Conservation (phyloP, 2,888 invertebrate species). For the Caenorhabditis drosophilae region DNA sequence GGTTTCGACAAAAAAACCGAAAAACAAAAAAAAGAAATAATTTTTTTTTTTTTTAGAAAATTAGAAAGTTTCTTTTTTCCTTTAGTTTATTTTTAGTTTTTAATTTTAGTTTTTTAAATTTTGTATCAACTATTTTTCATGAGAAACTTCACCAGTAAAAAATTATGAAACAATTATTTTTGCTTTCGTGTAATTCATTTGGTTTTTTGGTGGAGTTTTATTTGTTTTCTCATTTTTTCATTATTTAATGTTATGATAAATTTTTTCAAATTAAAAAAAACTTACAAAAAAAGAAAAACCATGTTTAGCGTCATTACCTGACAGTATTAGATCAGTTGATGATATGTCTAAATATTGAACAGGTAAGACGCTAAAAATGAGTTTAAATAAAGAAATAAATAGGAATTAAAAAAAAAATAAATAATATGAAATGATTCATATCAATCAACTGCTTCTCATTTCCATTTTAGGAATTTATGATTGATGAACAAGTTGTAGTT, state of each 20-base stretch:
- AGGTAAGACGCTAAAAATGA: slow-evolving; percentile 41
- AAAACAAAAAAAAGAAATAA: no score
- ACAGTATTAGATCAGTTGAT: slow-evolving; percentile 36
- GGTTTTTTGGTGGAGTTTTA: not conserved
- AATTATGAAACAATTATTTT: no score
- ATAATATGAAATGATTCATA: not conserved
- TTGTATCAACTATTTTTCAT: no score
- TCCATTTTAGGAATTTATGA: not conserved
- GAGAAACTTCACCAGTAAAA: no score
- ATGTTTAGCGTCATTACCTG: slow-evolving; percentile 44
- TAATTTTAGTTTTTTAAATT: no score
- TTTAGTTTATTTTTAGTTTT: no score
- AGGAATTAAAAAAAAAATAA: not conserved
- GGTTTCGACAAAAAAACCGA: no score
- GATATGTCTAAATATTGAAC: slow-evolving; percentile 36
- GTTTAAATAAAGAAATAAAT: slow-evolving; percentile 8
- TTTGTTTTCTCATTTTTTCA: not conserved
- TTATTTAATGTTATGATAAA: not conserved
- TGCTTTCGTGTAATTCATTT: no score
- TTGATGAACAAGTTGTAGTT: not conserved
- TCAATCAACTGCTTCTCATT: no score
- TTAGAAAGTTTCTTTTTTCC: no score
- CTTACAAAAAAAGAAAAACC: not conserved
- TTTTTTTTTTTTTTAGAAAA: no score
- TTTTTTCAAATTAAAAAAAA: not conserved